Base-by-base conservation (phyloP, 1,140 invertebrate species). In the Ericerus pela region DNA sequence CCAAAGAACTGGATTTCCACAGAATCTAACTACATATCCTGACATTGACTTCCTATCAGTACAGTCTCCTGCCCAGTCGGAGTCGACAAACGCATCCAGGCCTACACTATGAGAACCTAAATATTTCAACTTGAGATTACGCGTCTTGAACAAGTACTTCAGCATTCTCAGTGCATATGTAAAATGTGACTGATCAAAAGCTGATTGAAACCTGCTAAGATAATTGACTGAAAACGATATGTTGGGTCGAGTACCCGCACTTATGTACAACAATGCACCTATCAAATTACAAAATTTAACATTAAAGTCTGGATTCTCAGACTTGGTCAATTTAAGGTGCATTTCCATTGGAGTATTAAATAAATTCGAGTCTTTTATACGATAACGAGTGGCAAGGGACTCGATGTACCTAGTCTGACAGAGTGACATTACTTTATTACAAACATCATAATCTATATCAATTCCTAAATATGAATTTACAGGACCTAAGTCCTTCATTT, bases 171-270 rank as follows among this genome's bases (percentile, higher is more conserved):
- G 73, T 0, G 65, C 67, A 55, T 66, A 63, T 4, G 55, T 60
- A 67, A 70, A 73, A 62, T 75, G 71, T 26, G 36, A 29, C 38
- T 57, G 8, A 27, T 37, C 43, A 57, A 64, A 68, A 57, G 59
- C 64, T 41, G 64, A 65, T 57, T 70, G 68, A 57, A 71, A 75
- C 60, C 72, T 70, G 53, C 68, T 69, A n/a, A 73, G 58, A 37
- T 63, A 65, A 58, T 63, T 68, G 0, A 74, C 69, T 20, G 70
- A 62, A 63, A 61, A 73, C 1, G 68, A 58, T 22, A 75, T 70
- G 60, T 75, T 73, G 43, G 72, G 73, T 24, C 73, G 54, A 16
- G 70, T 73, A 1, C 62, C 58, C n/a, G 67, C 58, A 12, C 65
- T 52, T 11, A 74, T 54, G 61, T 73, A 75, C 62, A 72, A 66